Base-by-base conservation (phyloP, 2,797 vertebrate genomes). In the Ceryle rudis region DNA sequence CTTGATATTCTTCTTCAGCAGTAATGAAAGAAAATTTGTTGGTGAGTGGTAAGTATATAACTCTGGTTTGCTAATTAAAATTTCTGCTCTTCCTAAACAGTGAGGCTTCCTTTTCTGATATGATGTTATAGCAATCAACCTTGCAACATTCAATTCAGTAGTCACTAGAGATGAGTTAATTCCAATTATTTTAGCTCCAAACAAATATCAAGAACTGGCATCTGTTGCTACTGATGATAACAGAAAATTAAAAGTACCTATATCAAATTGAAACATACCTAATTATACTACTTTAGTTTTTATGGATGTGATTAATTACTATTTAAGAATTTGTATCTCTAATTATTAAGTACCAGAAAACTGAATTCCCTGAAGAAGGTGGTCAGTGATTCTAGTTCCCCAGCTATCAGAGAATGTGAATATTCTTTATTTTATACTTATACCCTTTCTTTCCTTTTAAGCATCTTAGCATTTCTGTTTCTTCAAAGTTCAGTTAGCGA, bases 151-250 rank as follows among this genome's bases (percentile, higher is more conserved):
- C 26, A 92, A 26, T 91, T 83, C 58, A 70, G n/a, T 42, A 74
- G 71, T 77, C 81, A 89, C 42, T n/a, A 77, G 58, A 79, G n/a
- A 81, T 49, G 42, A 79, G 28, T 47, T 72, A 83, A 94, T 81
- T 92, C 46, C 54, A 89, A 44, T 85, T 92, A 83, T 89, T 96
- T 86, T 61, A 79, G 25, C 42, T 62, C 47, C 62, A 94, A 86
- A 93, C 0, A 11, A 65, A 46, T 37, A 75, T 31, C 41, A 89
- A 80, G 65, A 91, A 39, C 18, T 60, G 64, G 37, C 54, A 91
- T 84, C 49, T 93, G 31, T 75, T 91, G 51, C 28, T 72, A 67
- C 37, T 54, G 41, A 74, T 44, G 67, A 65, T 52, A 95, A 80
- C 39, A 60, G 37, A 39, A 95, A 93, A 91, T 86, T 44, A 79